Conservation (phyloP, 2,797 vertebrate species). For the Arrhamphus sclerolepis region DNA sequence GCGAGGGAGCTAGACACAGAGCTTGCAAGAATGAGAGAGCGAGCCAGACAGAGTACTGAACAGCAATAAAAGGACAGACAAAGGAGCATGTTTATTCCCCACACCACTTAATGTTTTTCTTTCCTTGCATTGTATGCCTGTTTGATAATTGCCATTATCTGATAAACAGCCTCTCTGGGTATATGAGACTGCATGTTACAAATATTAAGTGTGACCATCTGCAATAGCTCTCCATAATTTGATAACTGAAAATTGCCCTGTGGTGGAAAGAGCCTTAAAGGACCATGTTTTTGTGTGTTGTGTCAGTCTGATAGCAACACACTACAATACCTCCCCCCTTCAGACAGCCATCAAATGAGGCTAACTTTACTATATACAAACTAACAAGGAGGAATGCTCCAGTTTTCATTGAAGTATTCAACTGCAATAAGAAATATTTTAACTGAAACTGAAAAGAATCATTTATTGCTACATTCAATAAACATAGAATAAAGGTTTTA, state of each 20-base stretch:
- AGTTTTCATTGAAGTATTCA: too few relatives aligned
- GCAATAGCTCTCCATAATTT: constrained; percentile 25
- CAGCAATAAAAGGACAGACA: constrained; percentile 35
- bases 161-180: constrained; percentile 38
- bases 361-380: too few relatives aligned
- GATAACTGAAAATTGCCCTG: constrained; percentile 23
- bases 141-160: constrained; percentile 56
- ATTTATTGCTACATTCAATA: too few relatives aligned
- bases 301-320: constrained; percentile 1
- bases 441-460: too few relatives aligned
- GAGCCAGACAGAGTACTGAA: constrained; percentile 40
- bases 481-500: too few relatives aligned
- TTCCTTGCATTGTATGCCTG: constrained; percentile 36
- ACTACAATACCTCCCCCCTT: background rate
- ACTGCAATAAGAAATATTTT: too few relatives aligned
- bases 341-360: background rate
- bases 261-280: constrained; percentile 13
- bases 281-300: background rate
- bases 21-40: constrained; percentile 18
- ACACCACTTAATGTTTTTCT: constrained; percentile 43
- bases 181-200: constrained; percentile 28
- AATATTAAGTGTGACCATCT: constrained; percentile 43
- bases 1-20: constrained; percentile 39
- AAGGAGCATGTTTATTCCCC: constrained; percentile 41
- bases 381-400: too few relatives aligned